Percentiles rank a stretch among this genome's conserved stretches.
Evolutionary conservation across 2,113 vertebrate genomes (phyloP).

Genomic region (Chlamydotis undulata): DNA sequence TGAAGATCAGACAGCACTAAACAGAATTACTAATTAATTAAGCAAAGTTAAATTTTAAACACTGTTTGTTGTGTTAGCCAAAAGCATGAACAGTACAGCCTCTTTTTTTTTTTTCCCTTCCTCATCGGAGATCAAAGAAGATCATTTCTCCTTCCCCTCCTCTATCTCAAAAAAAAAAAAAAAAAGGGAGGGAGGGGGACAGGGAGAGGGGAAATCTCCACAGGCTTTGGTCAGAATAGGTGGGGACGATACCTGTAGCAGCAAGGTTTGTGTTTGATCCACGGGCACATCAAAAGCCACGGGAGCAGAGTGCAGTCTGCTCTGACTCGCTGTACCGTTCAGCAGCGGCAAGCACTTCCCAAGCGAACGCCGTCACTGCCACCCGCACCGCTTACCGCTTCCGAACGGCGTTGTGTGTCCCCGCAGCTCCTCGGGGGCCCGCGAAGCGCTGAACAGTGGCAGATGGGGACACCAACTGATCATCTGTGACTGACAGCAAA

Average conservation of each 20-base stretch:
- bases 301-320: slow-evolving; percentile 70
- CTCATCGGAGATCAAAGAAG: slow-evolving; percentile 91
- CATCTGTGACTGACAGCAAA: not conserved
- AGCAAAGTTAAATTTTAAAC: slow-evolving; percentile 99
- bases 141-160: slow-evolving; percentile 74
- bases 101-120: slow-evolving; percentile 74
- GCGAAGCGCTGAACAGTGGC: not conserved
- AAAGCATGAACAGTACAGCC: slow-evolving; percentile 92
- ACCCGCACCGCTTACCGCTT: not conserved
- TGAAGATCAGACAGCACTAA: slow-evolving; percentile 97
- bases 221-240: slow-evolving; percentile 78
- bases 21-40: slow-evolving; percentile 99
- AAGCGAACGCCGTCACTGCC: slow-evolving; percentile 28
- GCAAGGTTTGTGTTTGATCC: slow-evolving; percentile 78
- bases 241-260: slow-evolving; percentile 70
- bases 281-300: slow-evolving; percentile 73
- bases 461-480: not conserved
- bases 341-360: not conserved
- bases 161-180: slow-evolving; percentile 46
- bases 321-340: slow-evolving; percentile 53
- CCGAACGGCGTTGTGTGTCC: not conserved
- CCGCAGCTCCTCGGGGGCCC: not conserved
- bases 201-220: slow-evolving; percentile 45
- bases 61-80: slow-evolving; percentile 99
- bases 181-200: not conserved